These are phyloP conservation scores for Ashinkailepas kermadecensis DNA, from an alignment of 2,888 invertebrate genomes.

Conservation along the genomic window DNA sequence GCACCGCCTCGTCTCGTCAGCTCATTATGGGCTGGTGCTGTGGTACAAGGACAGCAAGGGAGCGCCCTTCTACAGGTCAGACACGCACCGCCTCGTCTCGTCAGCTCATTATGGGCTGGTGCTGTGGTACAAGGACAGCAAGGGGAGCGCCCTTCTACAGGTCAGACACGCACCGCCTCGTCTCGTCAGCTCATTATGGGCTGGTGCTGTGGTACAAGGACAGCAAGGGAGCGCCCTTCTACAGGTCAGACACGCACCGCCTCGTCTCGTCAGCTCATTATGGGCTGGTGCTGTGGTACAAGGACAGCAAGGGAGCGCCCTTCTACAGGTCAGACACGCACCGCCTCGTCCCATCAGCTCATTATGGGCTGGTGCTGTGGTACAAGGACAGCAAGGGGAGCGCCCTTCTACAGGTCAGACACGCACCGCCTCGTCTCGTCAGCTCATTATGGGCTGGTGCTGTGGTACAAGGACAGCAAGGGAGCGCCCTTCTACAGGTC, in stretches of 20 bases:
- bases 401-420: slow-evolving; percentile 38
- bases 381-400: slow-evolving; percentile 39
- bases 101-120: slow-evolving; percentile 33
- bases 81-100: no score
- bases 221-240: slow-evolving; percentile 39
- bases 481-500: slow-evolving; percentile 39
- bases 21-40: slow-evolving; percentile 35
- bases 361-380: slow-evolving; percentile 37
- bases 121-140: slow-evolving; percentile 40
- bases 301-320: slow-evolving; percentile 39
- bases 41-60: slow-evolving; percentile 40
- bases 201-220: slow-evolving; percentile 40
- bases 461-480: slow-evolving; percentile 40
- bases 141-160: slow-evolving; percentile 40
- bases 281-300: slow-evolving; percentile 39
- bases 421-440: no score
- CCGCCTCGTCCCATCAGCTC: no score
- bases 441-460: slow-evolving; percentile 34
- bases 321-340: slow-evolving; percentile 37
- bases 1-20: no score
- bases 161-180: slow-evolving; percentile 26
- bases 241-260: slow-evolving; percentile 34
- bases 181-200: neutral
- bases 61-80: slow-evolving; percentile 39
- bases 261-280: no score